Percentiles rank a stretch among this genome's conserved stretches.
Conservation (phyloP, 2,888 invertebrate genomes). For the Ichneumoninae sp. region DNA sequence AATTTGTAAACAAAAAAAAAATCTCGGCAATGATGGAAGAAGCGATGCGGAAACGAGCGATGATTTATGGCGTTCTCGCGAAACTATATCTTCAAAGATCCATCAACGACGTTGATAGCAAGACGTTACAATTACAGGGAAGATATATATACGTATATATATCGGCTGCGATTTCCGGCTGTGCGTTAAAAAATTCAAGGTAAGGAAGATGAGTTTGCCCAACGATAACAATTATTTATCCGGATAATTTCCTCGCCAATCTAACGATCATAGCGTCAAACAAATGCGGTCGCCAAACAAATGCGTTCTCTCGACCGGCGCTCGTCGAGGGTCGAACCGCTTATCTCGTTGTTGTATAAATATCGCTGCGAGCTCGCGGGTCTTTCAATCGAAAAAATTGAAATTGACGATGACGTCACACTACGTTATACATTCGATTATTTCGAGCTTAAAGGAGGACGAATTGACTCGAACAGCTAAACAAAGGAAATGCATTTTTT, state of each 20-base stretch:
- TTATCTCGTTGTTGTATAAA: constrained; percentile 27
- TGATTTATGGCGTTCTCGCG: constrained; percentile 16
- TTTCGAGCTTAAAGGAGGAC: constrained; percentile 58
- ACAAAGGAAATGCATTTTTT: constrained; percentile 77
- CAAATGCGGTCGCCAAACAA: constrained; percentile 7
- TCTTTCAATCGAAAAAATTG: constrained; percentile 53
- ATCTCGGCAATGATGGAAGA: constrained; percentile 27
- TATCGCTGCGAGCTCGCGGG: constrained; percentile 16
- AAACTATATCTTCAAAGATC: not conserved
- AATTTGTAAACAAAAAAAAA: constrained; percentile 11
- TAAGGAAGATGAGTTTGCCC: constrained; percentile 39
- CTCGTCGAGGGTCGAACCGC: not conserved
- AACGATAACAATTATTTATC: constrained; percentile 29
- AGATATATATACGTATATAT: not conserved
- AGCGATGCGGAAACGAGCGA: constrained; percentile 13
- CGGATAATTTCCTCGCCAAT: constrained; percentile 21
- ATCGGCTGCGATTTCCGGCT: constrained; percentile 18
- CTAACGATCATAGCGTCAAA: constrained; percentile 15
- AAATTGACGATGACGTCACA: constrained; percentile 51
- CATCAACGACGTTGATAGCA: constrained; percentile 7
- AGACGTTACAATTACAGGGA: constrained; percentile 26
- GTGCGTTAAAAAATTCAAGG: constrained; percentile 41
- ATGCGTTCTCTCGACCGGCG: not conserved
- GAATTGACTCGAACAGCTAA: constrained; percentile 60
- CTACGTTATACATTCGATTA: constrained; percentile 64